Evolutionary conservation across 1,140 invertebrate species (phyloP), one percentile per base, ranked within the genome.

Genomic region (Portunus trituberculatus): DNA sequence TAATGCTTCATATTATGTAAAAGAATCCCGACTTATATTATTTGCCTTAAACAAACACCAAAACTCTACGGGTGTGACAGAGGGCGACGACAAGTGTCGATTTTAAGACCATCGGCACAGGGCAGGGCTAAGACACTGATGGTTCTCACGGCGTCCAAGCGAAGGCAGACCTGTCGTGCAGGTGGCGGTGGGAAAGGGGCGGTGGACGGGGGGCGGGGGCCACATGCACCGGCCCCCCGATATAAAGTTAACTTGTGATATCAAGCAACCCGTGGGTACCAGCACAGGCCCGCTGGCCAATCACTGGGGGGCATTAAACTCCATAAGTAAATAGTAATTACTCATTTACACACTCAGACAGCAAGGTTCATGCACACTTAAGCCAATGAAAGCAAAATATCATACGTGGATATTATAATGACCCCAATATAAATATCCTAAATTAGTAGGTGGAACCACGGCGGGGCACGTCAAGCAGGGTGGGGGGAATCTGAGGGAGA

Each of bases 141-240:
- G 59, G 90, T 52, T 52, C 46, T 91, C 59, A 91, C 48, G 28
- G 52, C 52, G 48, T 25, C 28, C 90, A 91, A 76, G 59, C 52
- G 90, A 76, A 91, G 90, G 90, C 90, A 91, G 84, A n/a, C 90
- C 59, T 59, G 89, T 91, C 48, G 59, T 31, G 90, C 90, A 91
- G 90, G 90, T 91, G 90, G 59, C 48, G 59, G 59, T 76, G 89
- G 90, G 90, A 91, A 91, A 91, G 90, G 90, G 90, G 90, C 90
- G 90, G 90, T n/a, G 90, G 90, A 48, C n/a, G n/a, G 46, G 52
- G 89, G 90, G 52, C 52, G 90, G 52, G 90, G 90, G 90, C n/a
- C n/a, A 46, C n/a, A 59, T 32, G 28, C 90, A 91, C 90, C 59
- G 52, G 28, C 32, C 90, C 52, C 52, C 52, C 59, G 90, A 29